Evolutionary conservation across 2,888 invertebrate species (phyloP), one percentile per base, ranked within the genome.

Genomic region (Tiliacea citrago): DNA sequence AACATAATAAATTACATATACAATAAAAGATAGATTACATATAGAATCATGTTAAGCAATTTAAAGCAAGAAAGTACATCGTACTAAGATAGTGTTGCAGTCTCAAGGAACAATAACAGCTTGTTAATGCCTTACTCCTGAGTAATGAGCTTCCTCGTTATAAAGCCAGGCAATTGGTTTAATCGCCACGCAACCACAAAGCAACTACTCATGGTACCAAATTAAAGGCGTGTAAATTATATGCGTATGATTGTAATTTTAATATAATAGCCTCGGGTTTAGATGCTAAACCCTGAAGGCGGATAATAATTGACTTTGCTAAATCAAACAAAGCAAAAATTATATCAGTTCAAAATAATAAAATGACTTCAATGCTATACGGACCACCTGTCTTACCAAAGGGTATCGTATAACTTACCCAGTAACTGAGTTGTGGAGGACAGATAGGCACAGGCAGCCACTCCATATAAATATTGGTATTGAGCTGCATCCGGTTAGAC

Each of bases 71-170:
- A 72, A 84, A 72, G 72, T 76, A 76, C 68, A 70, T 58, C 7
- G 57, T 66, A 65, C 42, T 70, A 60, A 70, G 66, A 76, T 61
- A 73, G 75, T 85, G 69, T 69, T 74, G 63, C 66, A 79, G 85
- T 68, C 67, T 69, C 66, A 80, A 83, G 68, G 71, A 79, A 88
- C 79, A 88, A 81, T 78, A 81, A 86, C 68, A 81, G 81, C 87
- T 86, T 81, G 88, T 88, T 79, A 86, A 84, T 80, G 75, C 73
- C 81, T 60, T 47, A 75, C 75, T 81, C 69, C 83, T 87, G 83
- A 88, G 75, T 87, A 88, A 87, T 86, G 86, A 82, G 81, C 73
- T 83, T 86, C 85, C 86, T 87, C 87, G 85, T 87, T 87, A 88
- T 79, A 77, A 72, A 75, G 72, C 74, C 85, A 68, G 62, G 81